Evolutionary conservation across 2,113 vertebrate genomes (phyloP), one percentile per base, ranked within the genome.

Genomic region (Octodon degus): DNA sequence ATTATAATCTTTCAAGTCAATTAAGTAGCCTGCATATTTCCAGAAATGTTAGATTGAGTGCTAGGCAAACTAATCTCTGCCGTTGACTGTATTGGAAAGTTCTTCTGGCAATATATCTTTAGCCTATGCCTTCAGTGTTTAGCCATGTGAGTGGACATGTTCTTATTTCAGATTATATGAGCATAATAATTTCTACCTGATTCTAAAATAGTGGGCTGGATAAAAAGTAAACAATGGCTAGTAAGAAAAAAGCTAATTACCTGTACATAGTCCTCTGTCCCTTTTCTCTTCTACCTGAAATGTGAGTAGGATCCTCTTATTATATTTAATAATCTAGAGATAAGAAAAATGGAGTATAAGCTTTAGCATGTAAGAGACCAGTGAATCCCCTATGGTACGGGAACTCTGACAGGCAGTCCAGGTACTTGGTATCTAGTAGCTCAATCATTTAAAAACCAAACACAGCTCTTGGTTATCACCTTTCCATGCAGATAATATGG

Each of bases 71-170:
- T 91, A 85, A 62, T 19, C 22, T 34, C 79, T 82, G 22, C 10
- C 34, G 12, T 95, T 95, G 63, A 53, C 86, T 91, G 93, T 68
- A 91, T 58, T 77, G 16, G 20, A 79, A 62, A 89, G 24, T 62
- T 95, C 14, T 86, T 92, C 94, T 68, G n/a, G 77, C 22, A 83
- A 30, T 55, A 10, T 10, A 30, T 91, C 65, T 76, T 90, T 95
- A 53, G 70, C 40, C 25, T 79, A 12, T 76, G 30, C 50, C 53
- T 93, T 91, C 70, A 53, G 13, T 43, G 53, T 91, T 63, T 55
- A 82, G 19, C 30, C 32, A 50, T 65, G 63, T 92, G 50, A 68
- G 27, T 88, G 63, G 32, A 17, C 11, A 30, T 65, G 5, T 34
- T 90, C 53, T 90, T 40, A 80, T 85, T 92, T 96, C 76, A 90